Evolutionary conservation across 2,797 vertebrate species (phyloP), one percentile per base, ranked within the genome.

Genomic region (Lepidocolaptes lacrymiger): DNA sequence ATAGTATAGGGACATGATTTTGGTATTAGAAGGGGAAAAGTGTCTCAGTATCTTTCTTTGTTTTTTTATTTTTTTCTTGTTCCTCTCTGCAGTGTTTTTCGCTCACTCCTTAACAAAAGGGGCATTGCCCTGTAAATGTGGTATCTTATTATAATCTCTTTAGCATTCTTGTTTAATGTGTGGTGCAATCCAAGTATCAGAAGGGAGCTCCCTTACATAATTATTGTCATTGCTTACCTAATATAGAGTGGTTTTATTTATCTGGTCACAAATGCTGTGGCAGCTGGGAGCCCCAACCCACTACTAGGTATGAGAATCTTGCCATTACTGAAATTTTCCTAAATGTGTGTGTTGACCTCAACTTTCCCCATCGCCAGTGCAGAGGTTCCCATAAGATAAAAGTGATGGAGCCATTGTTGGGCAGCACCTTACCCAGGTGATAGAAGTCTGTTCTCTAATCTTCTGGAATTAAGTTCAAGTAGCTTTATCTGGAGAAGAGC

Each of bases 391-490:
- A 2, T n/a, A 6, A 52, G 26, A 13, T 12, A 8, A 39, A 91
- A 28, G 51, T 24, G 49, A n/a, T 26, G 48, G 66, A 82, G 21
- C 6, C 1, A 0, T 37, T 0, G 0, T 6, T 14, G 21, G 41
- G 18, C 48, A 51, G 21, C 18, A 7, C 6, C 21, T 43, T 21
- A 32, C 6, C 28, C 10, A 22, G 6, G 21, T 51, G 39, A 21
- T 6, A 58, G 41, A 41, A 68, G 21, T 59, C 24, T 49, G 0
- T 67, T 63, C 56, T 59, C 58, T 68, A 9, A 28, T 27, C 26
- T 72, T 44, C 18, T 9, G 13, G 24, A 24, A 16, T 22, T 15
- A 13, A 46, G 27, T 77, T 76, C 13, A 22, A 14, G 46, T 61
- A 44, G 16, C 48, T 48, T 43, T 41, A 23, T 28, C 9, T 2